Base-by-base conservation (phyloP, 2,113 vertebrate genomes). In the Hippopotamus amphibius region DNA sequence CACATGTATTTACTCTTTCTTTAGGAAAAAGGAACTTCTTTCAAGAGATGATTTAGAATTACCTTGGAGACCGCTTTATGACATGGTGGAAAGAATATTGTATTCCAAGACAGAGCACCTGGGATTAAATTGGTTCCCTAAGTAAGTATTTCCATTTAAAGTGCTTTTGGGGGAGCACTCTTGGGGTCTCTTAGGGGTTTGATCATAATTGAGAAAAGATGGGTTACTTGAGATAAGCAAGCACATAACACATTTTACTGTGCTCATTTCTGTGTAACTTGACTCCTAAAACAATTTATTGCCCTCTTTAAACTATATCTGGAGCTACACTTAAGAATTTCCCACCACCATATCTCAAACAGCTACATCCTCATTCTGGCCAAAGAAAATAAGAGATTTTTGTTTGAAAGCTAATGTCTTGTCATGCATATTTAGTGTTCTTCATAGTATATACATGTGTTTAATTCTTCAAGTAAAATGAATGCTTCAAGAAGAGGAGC, bases 41-140 rank as follows among this genome's bases (percentile, higher is more conserved):
- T 99, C 99, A 95, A 99, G 99, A 95, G 99, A 99, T 95, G 99
- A 99, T 97, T 99, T 99, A 90, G 99, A 99, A 98, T 99, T 99
- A 98, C 99, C 99, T 14, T 99, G 99, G 99, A 98, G 99, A 98
- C 99, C 99, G 1, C 98, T 99, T 96, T 99, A 99, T 96, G 99
- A 99, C 97, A 99, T 99, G 97, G 95, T 99, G 71, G 99, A 99
- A 98, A 99, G 99, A 98, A 99, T 99, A 97, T 99, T 99, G 11
- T 99, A 99, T 97, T 99, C 99, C 59, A 99, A 99, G 98, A 99
- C 99, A 4, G 99, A 99, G 97, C 99, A 99, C 96, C 99, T 99
- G 85, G 99, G 99, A 95, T 99, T 99, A 97, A 99, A 99, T 98
- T 99, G 99, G 99, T 99, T 99, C 98, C 99, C 99, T 90, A 99